Base-by-base conservation (phyloP, 2,113 vertebrate species). In the Poeciliopsis prolifica region DNA sequence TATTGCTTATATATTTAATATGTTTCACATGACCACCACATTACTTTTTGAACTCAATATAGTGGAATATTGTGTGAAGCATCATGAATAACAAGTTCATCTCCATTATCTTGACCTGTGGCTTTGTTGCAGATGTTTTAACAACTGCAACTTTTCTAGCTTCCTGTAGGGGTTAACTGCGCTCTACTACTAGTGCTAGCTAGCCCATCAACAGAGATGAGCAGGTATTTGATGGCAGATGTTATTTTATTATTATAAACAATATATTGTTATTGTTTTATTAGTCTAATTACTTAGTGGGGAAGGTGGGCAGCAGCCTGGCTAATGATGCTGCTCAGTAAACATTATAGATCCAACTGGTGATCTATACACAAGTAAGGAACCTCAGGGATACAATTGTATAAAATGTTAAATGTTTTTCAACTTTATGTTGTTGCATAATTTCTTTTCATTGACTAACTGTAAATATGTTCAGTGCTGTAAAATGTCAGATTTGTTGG, bases 321-420 rank as follows among this genome's bases (percentile, higher is more conserved):
- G 19, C 19, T 51, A 51, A 9, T 22, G 17, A 51, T 51, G 48
- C 48, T 51, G 42, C 44, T 54, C 51, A 54, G 19, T 54, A 58
- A 24, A n/a, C 17, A n/a, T 7, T 58, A 74, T 77, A 64, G 87
- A 82, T 85, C 85, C 65, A 75, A 15, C 14, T 75, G 67, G 35
- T 73, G 81, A 85, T 88, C 81, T 81, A 81, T 80, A 40, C 88
- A 89, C 89, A 92, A 79, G 87, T 70, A 66, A 88, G 83, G 85
- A 78, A 87, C 51, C 75, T 88, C 91, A 89, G 88, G 82, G 86
- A 2, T 71, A 83, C 75, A 76, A 13, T 2, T 60, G 77, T 10
- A 78, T 66, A 26, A 65, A 62, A 62, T 65, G 33, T 65, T 14
- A 24, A 40, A 1, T 40, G 37, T 0, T 64, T 1, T 54, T 3